A percentile compares a stretch with the other conserved stretches of the same genome.
Evolutionary conservation across 2,797 vertebrate species (phyloP).

Genomic region (Apodemus agrarius): DNA sequence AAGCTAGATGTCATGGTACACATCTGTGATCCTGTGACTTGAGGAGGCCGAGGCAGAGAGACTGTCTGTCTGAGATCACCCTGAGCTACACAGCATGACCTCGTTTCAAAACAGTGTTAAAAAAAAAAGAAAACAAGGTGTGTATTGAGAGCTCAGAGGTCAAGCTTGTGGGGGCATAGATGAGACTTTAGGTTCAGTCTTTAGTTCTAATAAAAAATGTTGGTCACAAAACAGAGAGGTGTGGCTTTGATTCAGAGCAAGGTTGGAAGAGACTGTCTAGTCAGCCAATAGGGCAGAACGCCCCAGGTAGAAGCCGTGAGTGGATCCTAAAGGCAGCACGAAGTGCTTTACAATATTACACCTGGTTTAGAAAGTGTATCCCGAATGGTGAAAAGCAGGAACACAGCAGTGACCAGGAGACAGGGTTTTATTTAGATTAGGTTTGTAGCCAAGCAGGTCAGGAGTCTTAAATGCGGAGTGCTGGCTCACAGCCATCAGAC

Average conservation of each 20-base stretch:
- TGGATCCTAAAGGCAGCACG: neutral
- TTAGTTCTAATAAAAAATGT: neutral
- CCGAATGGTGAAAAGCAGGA: neutral
- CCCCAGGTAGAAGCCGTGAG: neutral
- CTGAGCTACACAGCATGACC: neutral
- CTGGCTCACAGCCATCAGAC: rapidly evolving
- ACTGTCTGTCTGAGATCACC: neutral
- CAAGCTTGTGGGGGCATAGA: neutral
- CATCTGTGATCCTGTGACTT: neutral
- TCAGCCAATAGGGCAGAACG: neutral
- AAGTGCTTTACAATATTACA: neutral
- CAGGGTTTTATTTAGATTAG: neutral
- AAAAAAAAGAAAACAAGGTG: neutral
- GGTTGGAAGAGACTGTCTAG: neutral
- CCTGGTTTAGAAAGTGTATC: neutral
- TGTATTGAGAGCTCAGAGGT: neutral
- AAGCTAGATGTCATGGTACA: neutral
- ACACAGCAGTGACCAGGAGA: neutral
- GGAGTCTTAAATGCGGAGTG: neutral
- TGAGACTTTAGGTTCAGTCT: neutral
- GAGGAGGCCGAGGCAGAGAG: neutral
- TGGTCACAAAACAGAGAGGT: neutral
- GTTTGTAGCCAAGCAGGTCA: neutral
- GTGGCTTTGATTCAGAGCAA: neutral
- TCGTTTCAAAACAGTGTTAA: neutral